A percentile compares a stretch with the other conserved stretches of the same genome.
These are phyloP conservation scores for Solenopsis fugax DNA, from an alignment of 1,140 invertebrate species.

Conservation along the genomic window DNA sequence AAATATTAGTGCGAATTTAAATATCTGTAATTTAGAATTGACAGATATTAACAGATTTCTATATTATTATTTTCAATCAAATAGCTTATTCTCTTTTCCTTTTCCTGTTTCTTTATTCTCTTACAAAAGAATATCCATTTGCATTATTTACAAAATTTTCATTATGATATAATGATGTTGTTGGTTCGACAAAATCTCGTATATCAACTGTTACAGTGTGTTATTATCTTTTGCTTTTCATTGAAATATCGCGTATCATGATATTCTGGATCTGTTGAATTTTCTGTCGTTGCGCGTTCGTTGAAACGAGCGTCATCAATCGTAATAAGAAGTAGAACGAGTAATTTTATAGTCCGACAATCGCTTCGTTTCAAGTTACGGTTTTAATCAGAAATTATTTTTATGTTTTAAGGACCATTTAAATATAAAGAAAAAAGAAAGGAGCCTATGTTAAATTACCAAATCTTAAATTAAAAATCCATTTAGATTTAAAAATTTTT, in stretches of 20 bases:
- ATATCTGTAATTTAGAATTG: not conserved
- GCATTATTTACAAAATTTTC: not conserved
- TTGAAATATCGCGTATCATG: conserved; percentile 6
- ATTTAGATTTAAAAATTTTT: not conserved
- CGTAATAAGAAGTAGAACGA: conserved; percentile 51
- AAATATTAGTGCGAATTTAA: not conserved
- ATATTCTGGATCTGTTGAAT: not conserved
- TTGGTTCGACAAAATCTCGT: not conserved
- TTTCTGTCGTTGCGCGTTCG: not conserved
- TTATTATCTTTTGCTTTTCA: not conserved
- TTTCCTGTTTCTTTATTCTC: not conserved
- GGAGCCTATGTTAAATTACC: not conserved
- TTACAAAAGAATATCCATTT: not conserved
- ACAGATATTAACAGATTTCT: not conserved
- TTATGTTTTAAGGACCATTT: not conserved
- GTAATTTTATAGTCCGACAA: conserved; percentile 60
- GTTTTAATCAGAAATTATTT: not conserved
- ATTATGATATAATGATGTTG: not conserved
- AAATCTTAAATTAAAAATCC: not conserved
- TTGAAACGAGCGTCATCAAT: conserved; percentile 10
- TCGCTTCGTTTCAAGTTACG: not conserved
- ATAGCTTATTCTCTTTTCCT: not conserved
- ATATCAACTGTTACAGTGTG: not conserved
- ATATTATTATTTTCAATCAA: not conserved
- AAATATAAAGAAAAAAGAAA: not conserved